Conservation (phyloP, 2,113 vertebrate genomes). For the Triplophysa tibetana region DNA sequence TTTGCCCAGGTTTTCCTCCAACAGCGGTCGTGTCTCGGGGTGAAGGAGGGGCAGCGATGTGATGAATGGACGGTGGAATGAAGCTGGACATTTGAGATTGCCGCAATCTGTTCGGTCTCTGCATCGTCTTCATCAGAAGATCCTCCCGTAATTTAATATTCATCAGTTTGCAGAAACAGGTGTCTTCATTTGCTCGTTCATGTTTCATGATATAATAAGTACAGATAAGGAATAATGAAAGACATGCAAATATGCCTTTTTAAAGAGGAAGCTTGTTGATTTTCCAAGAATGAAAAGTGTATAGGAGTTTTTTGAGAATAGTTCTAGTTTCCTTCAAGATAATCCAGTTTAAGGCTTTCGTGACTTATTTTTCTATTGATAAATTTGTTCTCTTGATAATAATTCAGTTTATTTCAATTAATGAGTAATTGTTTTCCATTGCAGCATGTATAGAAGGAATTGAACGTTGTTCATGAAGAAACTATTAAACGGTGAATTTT, state of each 20-base stretch:
- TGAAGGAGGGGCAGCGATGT: not conserved
- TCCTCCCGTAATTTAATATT: constrained; percentile 27
- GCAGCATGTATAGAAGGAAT: too few relatives aligned
- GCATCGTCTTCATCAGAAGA: constrained; percentile 31
- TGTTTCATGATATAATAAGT: not conserved
- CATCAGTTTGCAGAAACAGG: constrained; percentile 10
- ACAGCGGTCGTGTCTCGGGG: not conserved
- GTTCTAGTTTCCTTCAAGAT: too few relatives aligned
- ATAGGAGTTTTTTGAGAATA: not conserved
- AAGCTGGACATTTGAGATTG: constrained; percentile 27
- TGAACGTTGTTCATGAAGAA: too few relatives aligned
- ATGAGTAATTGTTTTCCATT: too few relatives aligned
- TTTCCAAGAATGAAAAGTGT: too few relatives aligned
- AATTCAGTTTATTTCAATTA: too few relatives aligned
- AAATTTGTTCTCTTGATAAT: too few relatives aligned
- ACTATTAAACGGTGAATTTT: too few relatives aligned
- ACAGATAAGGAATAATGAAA: not conserved
- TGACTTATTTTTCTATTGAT: too few relatives aligned
- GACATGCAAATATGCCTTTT: not conserved
- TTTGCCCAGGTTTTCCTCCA: not conserved
- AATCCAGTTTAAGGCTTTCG: too few relatives aligned
- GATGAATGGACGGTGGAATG: constrained; percentile 45
- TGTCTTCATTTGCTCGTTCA: constrained; percentile 15
- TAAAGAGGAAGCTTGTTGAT: too few relatives aligned
- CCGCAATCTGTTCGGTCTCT: constrained; percentile 31